Evolutionary conservation across 2,113 vertebrate genomes (phyloP), one percentile per base, ranked within the genome.

Genomic region (Australoheros scitulus): DNA sequence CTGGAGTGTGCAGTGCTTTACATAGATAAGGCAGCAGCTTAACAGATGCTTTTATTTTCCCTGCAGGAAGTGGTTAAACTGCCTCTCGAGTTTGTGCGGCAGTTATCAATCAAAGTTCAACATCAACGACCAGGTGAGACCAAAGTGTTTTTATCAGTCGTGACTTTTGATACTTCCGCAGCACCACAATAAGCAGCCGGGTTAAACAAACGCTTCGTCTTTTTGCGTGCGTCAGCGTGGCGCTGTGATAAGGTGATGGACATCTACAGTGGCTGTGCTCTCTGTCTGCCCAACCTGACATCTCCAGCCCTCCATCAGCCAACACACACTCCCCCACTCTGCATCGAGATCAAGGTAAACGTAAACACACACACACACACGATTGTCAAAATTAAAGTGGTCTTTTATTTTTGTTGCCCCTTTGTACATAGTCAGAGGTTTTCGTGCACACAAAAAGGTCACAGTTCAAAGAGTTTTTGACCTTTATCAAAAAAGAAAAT

Each of bases 171-270:
- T 72, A 20, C 29, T 72, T 52, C 43, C 52, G 26, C 13, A 52
- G 20, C 1, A 3, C 9, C 65, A 32, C 2, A 52, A 32, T 32
- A 18, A 70, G 38, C 5, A 11, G 41, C 47, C 9, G 26, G 64
- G 47, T 50, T 52, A 52, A 52, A 50, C 41, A 76, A 59, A 58
- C 0, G 15, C 6, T 34, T 11, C 43, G 14, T 26, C 38, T 32
- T 3, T 43, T 24, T 80, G 15, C 26, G 43, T 82, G 34, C 52
- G 1, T 82, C 92, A 99, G 98, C 96, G 52, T 97, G 97, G 89
- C 97, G 98, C 84, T 98, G 98, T 90, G 97, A 99, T 78, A 99
- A 99, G 91, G 97, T 98, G 80, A 97, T 99, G 96, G 98, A 99
- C 92, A 97, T 97, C 11, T 97, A 96, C 59, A 99, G 98, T 26